Evolutionary conservation across 2,888 invertebrate genomes (phyloP), one percentile per base, ranked within the genome.

Genomic region (Mactromeris polynyma): DNA sequence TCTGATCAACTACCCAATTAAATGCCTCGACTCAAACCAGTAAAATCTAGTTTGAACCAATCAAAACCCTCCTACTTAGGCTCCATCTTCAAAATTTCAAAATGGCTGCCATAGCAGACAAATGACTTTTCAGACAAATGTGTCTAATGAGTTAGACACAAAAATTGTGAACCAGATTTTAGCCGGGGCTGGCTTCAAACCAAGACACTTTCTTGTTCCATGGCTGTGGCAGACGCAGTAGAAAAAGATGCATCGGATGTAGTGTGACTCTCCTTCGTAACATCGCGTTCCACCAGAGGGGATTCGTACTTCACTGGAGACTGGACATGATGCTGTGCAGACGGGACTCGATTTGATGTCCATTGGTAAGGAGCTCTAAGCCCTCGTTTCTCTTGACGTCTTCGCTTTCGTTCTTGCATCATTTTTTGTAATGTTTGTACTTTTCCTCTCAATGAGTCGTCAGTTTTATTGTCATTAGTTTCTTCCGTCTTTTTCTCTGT

Each of bases 391-490:
- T 98, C 97, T 94, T 97, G 97, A 79, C 97, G 96, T 77, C 97
- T 97, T 64, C 97, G 98, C 92, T 98, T 98, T 95, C 98, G 98
- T 96, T 99, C 98, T 94, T 98, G 98, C 98, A 99, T 98, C 88
- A 99, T 98, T 93, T 98, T 97, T 93, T 98, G 98, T 85, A 99
- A 97, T 93, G 98, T 98, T 95, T 98, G 98, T 97, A 99, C 97
- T 97, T 99, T 99, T 94, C 98, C 98, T 95, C 98, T 98, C 11
- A 98, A 98, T 94, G 87, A 81, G 26, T 89, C 84, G 6, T 86
- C 81, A 17, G 38, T 31, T 26, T 58, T 54, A 21, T 17, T 82
- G 11, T 31, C 31, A 19, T 46, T 26, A 11, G 1, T 80, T 69
- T 86, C 42, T 69, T 81, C 86, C 40, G 88, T 82, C 89, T 91